These are phyloP conservation scores for Andrena bicolor DNA, from an alignment of 2,888 invertebrate species.

Conservation along the genomic window DNA sequence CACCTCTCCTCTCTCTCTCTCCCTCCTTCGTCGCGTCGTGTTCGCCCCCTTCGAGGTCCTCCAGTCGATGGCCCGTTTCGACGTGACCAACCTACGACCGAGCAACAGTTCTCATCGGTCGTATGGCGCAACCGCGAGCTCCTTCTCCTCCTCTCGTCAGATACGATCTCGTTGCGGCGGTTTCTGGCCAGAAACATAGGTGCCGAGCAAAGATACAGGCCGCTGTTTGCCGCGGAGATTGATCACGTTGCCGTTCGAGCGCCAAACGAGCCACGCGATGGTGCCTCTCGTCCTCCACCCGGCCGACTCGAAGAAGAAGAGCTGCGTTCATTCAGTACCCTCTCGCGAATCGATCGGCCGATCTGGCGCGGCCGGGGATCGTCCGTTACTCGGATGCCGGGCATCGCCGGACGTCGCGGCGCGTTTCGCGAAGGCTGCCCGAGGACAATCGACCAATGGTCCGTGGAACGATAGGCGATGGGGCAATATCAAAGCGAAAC, in stretches of 20 bases:
- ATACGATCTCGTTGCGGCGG: slow-evolving; percentile 68
- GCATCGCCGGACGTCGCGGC: neutral
- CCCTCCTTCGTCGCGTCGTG: slow-evolving; percentile 13
- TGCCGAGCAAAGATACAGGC: slow-evolving; percentile 67
- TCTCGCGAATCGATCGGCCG: neutral
- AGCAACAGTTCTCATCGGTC: slow-evolving; percentile 49
- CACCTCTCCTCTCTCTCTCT: slow-evolving; percentile 11
- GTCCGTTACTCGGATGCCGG: neutral
- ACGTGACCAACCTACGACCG: slow-evolving; percentile 58
- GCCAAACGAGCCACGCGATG: slow-evolving; percentile 61
- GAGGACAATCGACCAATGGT: neutral
- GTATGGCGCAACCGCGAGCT: slow-evolving; percentile 63
- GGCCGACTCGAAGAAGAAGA: slow-evolving; percentile 28
- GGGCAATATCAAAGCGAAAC: slow-evolving; percentile 59
- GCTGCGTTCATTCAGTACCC: slow-evolving; percentile 23
- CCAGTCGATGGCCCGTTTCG: slow-evolving; percentile 49
- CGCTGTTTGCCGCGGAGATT: slow-evolving; percentile 68
- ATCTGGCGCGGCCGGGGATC: neutral
- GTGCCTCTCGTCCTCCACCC: slow-evolving; percentile 41
- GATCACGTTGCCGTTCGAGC: slow-evolving; percentile 67
- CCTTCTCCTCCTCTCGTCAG: slow-evolving; percentile 42
- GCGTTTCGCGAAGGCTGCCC: neutral
- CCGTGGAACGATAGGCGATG: slow-evolving; percentile 4
- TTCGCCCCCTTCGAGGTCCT: slow-evolving; percentile 28
- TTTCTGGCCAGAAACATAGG: slow-evolving; percentile 66